Evolutionary conservation across 2,797 vertebrate genomes (phyloP), one percentile per base, ranked within the genome.

Genomic region (Leptatherina wallacei): DNA sequence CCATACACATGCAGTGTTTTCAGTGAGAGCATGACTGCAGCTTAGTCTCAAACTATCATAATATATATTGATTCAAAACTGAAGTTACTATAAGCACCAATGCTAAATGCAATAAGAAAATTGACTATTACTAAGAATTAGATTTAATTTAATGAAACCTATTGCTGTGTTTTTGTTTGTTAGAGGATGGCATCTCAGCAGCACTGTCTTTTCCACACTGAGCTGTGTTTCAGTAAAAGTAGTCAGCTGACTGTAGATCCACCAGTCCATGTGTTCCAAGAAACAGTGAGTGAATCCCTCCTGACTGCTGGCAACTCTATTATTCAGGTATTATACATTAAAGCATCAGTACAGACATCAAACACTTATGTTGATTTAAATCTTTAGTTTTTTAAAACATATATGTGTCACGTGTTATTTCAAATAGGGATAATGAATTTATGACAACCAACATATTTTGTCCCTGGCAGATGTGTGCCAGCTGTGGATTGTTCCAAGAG

Each of bases 401-500:
- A 2, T 55, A 29, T 8, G 27, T 27, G 30, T 35, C 20, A 10
- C 16, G 9, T 14, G 20, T 55, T 62, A 32, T 61, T 54, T 56
- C 20, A 61, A 58, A 24, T 61, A 14, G 22, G 20, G 27, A 33
- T 14, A 8, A 44, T 16, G 5, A 20, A 8, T 55, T 55, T 44
- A 42, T 61, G 49, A 55, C 27, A 44, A 40, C 36, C 29, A 6
- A 49, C 3, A 44, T 1, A 11, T 85, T 63, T 80, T 11, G 36
- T 58, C 40, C 73, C n/a, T 77, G 65, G 10, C 61, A 95, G 95
- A 91, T 91, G 65, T 91, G 92, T 89, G 92, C 93, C n/a, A 67
- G 10, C 3, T 88, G 78, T 80, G 91, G 86, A 57, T 77, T 91
- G 24, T 91, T 89, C 65, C 22, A 49, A 29, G 91, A 92, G 38